Base-by-base conservation (phyloP, 37 sponge, comb jelly and placozoan species). In the Aphrocallistes beatrix region DNA sequence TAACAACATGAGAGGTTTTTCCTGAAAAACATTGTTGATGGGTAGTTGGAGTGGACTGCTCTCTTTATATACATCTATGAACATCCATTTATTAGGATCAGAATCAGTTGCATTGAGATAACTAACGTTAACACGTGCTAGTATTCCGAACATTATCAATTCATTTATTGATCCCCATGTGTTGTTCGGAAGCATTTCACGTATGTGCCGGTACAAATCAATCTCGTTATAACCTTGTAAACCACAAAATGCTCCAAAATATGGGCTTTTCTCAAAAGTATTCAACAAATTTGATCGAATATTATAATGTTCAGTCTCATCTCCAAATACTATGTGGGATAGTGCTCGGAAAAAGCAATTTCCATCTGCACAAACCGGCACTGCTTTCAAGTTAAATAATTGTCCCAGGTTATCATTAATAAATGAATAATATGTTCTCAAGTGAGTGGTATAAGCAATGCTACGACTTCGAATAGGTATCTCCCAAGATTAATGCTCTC, bases 71-170 rank as follows among this genome's bases (percentile, higher is more conserved):
- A 60, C 75, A 13, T 60, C 75, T 25, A 30, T 60, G 8, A 60
- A 25, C 8, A 60, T 30, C 75, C 45, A 42, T 16, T 16, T 42
- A 13, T 6, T 25, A 25, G 1, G 75, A 13, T 60, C 75, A 25
- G 10, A 25, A 13, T 60, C 75, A 60, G 75, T 25, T 60, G 75
- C 75, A 60, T 60, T 60, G 1, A 60, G 1, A 60, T 60, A 60
- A 60, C 75, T 60, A 32, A 60, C 75, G n/a, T 60, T 13, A 60
- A 60, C n/a, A 30, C 75, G 75, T 25, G 75, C 75, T 60, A 60
- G n/a, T 60, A 60, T 60, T 25, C 75, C 75, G 3, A 3, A 28
- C 75, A 60, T 60, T 25, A 60, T 13, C 25, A 60, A 30, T 60
- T 60, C 34, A 60, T 60, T 60, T 13, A 60, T 30, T 25, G 75